Evolutionary conservation across 2,888 invertebrate species (phyloP).

Genomic region (Slavum lentiscoides): DNA sequence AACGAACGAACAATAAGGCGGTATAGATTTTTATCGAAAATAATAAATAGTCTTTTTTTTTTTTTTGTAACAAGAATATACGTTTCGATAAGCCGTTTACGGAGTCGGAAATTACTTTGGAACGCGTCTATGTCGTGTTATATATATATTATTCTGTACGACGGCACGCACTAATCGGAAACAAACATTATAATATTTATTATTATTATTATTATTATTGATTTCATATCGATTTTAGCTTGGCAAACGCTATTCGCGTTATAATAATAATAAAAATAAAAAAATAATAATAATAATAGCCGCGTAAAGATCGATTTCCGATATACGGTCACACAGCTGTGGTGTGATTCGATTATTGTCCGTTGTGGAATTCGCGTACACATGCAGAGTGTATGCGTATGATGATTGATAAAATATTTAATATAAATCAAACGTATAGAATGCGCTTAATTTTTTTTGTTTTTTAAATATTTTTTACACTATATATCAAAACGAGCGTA

Average conservation of each 20-base stretch:
- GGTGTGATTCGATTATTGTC: background rate
- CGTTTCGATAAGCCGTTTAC: conserved; percentile 28
- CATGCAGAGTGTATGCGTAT: background rate
- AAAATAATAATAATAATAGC: no score
- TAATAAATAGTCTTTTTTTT: conserved; percentile 12
- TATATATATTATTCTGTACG: background rate
- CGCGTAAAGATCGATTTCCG: no score
- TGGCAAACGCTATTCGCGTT: no score
- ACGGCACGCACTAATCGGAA: background rate
- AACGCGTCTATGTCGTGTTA: background rate
- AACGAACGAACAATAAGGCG: no score
- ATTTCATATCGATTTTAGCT: no score
- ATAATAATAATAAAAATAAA: no score
- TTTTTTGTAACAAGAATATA: background rate
- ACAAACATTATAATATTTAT: background rate
- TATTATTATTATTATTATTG: no score
- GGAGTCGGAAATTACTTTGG: conserved; percentile 11
- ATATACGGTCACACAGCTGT: no score
- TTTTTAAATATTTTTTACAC: conserved; percentile 21
- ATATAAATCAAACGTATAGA: conserved; percentile 17
- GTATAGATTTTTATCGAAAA: background rate
- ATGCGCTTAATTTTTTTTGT: conserved; percentile 16
- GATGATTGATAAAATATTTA: conserved; percentile 35
- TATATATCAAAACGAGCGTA: conserved; percentile 12
- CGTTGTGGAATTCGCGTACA: background rate